phyloP scores from a whole-genome alignment of 1,140 invertebrate species.

The Drosophila micromelanica region DNA sequence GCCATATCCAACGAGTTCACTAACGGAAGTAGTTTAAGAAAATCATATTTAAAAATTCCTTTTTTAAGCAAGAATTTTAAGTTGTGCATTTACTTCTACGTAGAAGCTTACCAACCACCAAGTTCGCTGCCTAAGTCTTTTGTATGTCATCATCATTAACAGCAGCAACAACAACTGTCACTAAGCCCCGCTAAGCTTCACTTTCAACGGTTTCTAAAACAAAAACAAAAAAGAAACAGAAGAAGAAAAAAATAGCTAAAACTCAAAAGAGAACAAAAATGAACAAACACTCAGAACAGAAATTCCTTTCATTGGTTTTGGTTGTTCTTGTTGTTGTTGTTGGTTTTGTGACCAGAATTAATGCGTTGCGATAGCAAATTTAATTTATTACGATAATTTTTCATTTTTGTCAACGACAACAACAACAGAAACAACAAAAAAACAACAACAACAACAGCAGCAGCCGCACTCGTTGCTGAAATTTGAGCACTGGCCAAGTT shows the following conservation, averaged over 20 bases:
- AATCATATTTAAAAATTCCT: not conserved
- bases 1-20: not conserved
- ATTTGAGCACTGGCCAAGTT: conserved; percentile 62
- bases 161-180: conserved; percentile 48
- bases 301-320: conserved; percentile 62
- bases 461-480: conserved; percentile 45
- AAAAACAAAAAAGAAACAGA: conserved; percentile 3
- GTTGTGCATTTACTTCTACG: not conserved
- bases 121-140: conserved; percentile 66
- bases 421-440: conserved; percentile 34
- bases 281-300: conserved; percentile 41
- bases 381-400: conserved; percentile 83
- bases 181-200: conserved; percentile 51
- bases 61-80: not conserved
- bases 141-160: conserved; percentile 61
- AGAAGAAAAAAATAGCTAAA: not conserved
- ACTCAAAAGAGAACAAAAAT: conserved; percentile 34
- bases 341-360: conserved; percentile 70
- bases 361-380: conserved; percentile 81
- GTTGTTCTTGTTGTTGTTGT: conserved; percentile 40
- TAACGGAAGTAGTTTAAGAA: too few species aligned
- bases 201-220: conserved; percentile 50
- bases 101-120: conserved; percentile 1
- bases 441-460: conserved; percentile 9
- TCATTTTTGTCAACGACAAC: conserved; percentile 76